Base-by-base conservation (phyloP, 2,888 invertebrate species). In the Fabriciana adippe region DNA sequence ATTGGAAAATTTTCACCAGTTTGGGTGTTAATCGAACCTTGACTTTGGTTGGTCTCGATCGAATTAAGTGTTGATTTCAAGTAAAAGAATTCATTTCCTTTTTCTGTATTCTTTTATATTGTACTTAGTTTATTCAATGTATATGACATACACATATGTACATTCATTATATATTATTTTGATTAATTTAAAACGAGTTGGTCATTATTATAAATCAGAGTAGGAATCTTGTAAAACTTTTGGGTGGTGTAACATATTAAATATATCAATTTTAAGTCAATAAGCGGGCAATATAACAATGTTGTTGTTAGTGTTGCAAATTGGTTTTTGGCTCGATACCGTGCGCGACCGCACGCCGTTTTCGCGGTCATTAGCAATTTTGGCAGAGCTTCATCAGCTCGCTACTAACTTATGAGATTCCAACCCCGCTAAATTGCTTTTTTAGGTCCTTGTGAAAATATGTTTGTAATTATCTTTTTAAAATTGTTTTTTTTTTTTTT, bases 1-100 rank as follows among this genome's bases (percentile, higher is more conserved):
- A 92, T 92, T 91, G 91, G 90, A 87, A 90, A 91, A 90, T 92
- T 91, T 90, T 89, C 89, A 80, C 82, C 90, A 83, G 88, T 90
- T 90, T 84, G 88, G 88, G 88, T 88, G 90, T 89, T 92, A 90
- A 92, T 89, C 88, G 88, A 89, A 84, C 84, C 87, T 85, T 89
- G 85, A 87, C 86, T 90, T 86, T 81, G 80, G 81, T 79, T 80
- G 81, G 86, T 83, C 84, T 81, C 80, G 81, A 84, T 82, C 80
- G 81, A 85, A 86, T 87, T 85, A 85, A 83, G 82, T 81, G 79
- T 79, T 82, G 78, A 80, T 77, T 75, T 74, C 75, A 66, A 70
- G 26, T 75, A 65, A 63, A 55, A 63, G 75, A 72, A 78, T 66
- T 59, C 53, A 66, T 67, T 55, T 55, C 50, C 55, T 51, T n/a